Percentiles rank a stretch among this genome's conserved stretches.
Evolutionary conservation across 2,113 vertebrate species (phyloP).

Genomic region (Lepus timidus): DNA sequence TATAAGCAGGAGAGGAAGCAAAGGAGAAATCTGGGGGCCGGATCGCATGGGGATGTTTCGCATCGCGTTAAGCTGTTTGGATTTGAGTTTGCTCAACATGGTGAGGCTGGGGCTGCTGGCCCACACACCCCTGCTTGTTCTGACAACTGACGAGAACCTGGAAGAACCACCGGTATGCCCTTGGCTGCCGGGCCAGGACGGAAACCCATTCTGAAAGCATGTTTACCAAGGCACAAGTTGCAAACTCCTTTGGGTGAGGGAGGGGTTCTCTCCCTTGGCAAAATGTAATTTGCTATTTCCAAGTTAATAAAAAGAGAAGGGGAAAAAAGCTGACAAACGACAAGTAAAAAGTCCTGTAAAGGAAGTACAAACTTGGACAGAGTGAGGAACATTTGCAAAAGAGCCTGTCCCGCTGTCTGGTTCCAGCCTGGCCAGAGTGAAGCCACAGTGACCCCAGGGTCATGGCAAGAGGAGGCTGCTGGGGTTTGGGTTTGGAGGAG

Average conservation of each 20-base stretch:
- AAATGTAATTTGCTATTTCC: constrained; percentile 26
- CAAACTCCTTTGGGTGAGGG: neutral
- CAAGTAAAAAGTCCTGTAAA: constrained; percentile 34
- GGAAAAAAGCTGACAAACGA: neutral
- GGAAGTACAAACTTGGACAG: constrained; percentile 31
- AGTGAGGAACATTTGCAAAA: constrained; percentile 59
- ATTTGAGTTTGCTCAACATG: neutral
- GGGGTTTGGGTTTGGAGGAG: neutral
- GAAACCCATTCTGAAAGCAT: constrained; percentile 8
- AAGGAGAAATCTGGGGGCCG: neutral
- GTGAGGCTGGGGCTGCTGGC: neutral
- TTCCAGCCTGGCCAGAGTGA: constrained; percentile 6
- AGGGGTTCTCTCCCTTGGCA: neutral
- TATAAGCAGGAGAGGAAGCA: neutral
- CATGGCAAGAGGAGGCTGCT: neutral
- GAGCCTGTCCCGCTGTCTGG: neutral
- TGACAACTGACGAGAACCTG: neutral
- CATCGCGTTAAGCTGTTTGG: neutral
- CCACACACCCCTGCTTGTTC: neutral
- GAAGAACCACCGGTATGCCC: neutral
- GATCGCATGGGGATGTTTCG: neutral
- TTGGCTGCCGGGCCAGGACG: neutral
- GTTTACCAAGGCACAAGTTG: neutral
- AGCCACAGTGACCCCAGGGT: neutral
- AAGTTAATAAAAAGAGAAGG: constrained; percentile 32